These are phyloP conservation scores for Pao palembangensis DNA, from an alignment of 2,113 vertebrate genomes.

Conservation along the genomic window DNA sequence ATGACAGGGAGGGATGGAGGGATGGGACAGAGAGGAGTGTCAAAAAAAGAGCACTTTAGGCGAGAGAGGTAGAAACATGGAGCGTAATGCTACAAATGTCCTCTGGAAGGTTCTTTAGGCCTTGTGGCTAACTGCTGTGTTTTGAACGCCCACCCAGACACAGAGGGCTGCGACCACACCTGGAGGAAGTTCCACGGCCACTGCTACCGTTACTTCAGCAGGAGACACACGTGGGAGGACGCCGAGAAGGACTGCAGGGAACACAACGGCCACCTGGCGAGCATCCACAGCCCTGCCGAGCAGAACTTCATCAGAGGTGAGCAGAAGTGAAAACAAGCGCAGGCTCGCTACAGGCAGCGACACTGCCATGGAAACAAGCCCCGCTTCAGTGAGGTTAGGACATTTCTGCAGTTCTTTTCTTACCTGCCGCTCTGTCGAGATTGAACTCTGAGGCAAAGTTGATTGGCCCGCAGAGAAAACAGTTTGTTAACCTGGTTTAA, in stretches of 20 bases:
- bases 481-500: no score
- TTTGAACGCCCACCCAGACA: slow-evolving; percentile 73
- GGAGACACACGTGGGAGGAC: slow-evolving; percentile 89
- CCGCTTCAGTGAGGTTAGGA: no score
- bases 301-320: slow-evolving; percentile 86
- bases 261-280: slow-evolving; percentile 85
- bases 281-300: slow-evolving; percentile 84
- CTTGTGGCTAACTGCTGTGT: background rate
- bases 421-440: no score
- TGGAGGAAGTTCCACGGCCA: slow-evolving; percentile 96
- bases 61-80: background rate
- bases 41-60: slow-evolving; percentile 13
- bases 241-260: slow-evolving; percentile 88
- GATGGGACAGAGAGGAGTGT: slow-evolving; percentile 6
- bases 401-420: no score
- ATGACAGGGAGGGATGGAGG: slow-evolving; percentile 11
- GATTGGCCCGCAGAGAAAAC: no score
- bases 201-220: slow-evolving; percentile 87
- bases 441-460: no score
- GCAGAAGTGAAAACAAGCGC: slow-evolving; percentile 13
- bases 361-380: no score
- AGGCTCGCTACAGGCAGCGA: no score
- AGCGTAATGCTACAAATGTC: slow-evolving; percentile 7
- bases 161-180: slow-evolving; percentile 86
- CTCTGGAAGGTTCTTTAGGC: background rate